phyloP scores from a whole-genome alignment of 2,888 invertebrate genomes.

The Aphidius colemani region DNA sequence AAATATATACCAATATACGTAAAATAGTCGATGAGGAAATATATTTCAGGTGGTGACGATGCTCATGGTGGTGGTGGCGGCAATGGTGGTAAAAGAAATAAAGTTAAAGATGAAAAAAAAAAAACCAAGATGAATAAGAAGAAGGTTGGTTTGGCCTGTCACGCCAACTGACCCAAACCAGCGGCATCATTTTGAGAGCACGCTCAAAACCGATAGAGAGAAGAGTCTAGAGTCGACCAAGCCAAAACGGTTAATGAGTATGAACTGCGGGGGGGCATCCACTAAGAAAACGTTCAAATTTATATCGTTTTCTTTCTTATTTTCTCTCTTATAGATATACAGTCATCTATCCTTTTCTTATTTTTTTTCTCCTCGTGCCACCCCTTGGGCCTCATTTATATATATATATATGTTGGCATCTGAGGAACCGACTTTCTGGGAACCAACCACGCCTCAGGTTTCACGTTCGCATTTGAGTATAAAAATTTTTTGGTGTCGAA shows the following conservation, averaged over 20 bases:
- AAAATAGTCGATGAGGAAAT: slow-evolving; percentile 30
- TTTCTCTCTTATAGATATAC: too few relatives aligned
- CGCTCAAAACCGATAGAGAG: slow-evolving; percentile 6
- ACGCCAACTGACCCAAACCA: slow-evolving; percentile 38
- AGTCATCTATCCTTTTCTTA: too few relatives aligned
- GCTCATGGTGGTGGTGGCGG: slow-evolving; percentile 19
- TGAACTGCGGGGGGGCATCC: slow-evolving; percentile 52
- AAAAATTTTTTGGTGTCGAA: too few relatives aligned
- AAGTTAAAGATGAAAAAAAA: too few relatives aligned
- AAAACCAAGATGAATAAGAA: slow-evolving; percentile 4
- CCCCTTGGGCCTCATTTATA: slow-evolving; percentile 18
- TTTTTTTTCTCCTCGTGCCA: slow-evolving; percentile 12
- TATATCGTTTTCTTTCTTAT: too few relatives aligned
- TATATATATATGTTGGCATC: slow-evolving; percentile 15
- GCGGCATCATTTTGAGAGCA: slow-evolving; percentile 21
- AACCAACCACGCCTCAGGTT: slow-evolving; percentile 31
- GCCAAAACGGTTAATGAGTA: slow-evolving; percentile 55
- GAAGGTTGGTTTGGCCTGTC: slow-evolving; percentile 31
- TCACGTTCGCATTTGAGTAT: slow-evolving; percentile 12
- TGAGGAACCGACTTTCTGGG: slow-evolving; percentile 27
- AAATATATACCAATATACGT: too few relatives aligned
- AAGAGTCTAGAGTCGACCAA: slow-evolving; percentile 31
- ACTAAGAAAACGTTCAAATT: slow-evolving; percentile 32
- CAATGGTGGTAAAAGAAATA: slow-evolving; percentile 6
- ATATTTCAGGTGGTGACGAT: slow-evolving; percentile 23